These are phyloP conservation scores for Phyllostomus hastatus DNA, from an alignment of 2,113 vertebrate species.

Conservation along the genomic window DNA sequence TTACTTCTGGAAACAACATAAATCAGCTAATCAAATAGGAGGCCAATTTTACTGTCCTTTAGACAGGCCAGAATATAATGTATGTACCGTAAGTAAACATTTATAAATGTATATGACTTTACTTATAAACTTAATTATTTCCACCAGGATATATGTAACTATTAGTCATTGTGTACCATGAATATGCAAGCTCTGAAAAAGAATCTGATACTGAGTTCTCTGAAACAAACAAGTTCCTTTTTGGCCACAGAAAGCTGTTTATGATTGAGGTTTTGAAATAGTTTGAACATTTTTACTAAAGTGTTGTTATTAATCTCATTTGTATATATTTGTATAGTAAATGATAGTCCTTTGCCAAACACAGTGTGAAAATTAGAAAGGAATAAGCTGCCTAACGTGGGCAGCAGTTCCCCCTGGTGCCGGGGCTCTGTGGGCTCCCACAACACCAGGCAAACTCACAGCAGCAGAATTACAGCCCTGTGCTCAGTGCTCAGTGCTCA, in stretches of 20 bases:
- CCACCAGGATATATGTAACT: not conserved
- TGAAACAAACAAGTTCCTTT: not conserved
- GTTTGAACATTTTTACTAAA: constrained; percentile 16
- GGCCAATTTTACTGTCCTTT: constrained; percentile 34
- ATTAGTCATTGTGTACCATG: not conserved
- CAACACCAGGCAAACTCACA: not conserved
- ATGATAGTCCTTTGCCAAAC: not conserved
- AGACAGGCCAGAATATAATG: not conserved
- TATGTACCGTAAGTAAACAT: constrained; percentile 5
- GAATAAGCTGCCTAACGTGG: not conserved
- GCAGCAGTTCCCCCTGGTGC: not conserved
- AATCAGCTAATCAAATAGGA: constrained; percentile 18
- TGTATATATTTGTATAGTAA: not conserved
- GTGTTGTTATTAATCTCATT: not conserved
- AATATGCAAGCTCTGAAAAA: constrained; percentile 7
- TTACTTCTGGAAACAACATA: constrained; percentile 40
- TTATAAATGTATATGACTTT: constrained; percentile 31
- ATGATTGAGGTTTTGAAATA: constrained; percentile 27
- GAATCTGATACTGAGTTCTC: constrained; percentile 6
- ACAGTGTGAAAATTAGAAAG: not conserved
- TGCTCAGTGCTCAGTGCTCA: rapidly evolving
- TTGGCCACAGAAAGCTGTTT: constrained; percentile 21
- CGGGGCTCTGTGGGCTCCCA: not conserved
- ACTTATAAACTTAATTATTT: constrained; percentile 48
- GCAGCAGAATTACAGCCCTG: not conserved